These are phyloP conservation scores for Nematolebias whitei DNA, from an alignment of 2,113 vertebrate genomes.

Conservation along the genomic window DNA sequence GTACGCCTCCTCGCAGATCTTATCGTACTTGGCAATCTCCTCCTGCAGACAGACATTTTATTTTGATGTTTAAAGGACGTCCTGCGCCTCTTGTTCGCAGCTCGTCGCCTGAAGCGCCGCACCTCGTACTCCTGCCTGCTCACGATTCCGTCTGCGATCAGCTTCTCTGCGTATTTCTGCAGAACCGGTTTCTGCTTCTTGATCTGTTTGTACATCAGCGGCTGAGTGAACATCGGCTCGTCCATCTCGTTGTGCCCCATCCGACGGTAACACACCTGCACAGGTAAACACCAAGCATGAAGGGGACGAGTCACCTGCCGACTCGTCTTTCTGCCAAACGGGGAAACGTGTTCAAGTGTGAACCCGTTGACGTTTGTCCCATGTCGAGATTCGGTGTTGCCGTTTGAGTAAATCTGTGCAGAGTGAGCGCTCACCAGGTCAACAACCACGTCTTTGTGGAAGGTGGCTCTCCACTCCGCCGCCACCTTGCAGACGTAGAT, in stretches of 20 bases:
- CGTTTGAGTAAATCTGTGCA: no score
- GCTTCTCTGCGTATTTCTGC: constrained; percentile 92
- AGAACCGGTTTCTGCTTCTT: constrained; percentile 95
- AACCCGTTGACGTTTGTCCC: no score
- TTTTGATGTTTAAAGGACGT: no score
- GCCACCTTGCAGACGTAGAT: constrained; percentile 97
- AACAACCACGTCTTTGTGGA: constrained; percentile 98
- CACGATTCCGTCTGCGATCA: constrained; percentile 91
- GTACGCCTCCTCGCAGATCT: constrained; percentile 96
- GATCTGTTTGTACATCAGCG: constrained; percentile 99
- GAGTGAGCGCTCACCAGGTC: constrained; percentile 85
- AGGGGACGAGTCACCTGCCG: no score
- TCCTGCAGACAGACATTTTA: constrained; percentile 82
- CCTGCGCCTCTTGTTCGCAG: no score
- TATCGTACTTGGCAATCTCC: constrained; percentile 96
- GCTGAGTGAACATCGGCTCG: constrained; percentile 98
- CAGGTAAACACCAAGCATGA: no score
- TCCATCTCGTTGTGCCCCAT: constrained; percentile 99
- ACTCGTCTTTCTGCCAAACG: no score
- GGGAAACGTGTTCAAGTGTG: no score
- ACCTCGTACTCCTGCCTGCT: constrained; percentile 96
- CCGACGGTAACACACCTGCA: constrained; percentile 91
- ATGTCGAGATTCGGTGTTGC: no score
- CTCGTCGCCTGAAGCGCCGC: no score
- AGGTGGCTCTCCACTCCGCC: constrained; percentile 94